Base-by-base conservation (phyloP, 1,140 invertebrate species). In the Oedothorax gibbosus region DNA sequence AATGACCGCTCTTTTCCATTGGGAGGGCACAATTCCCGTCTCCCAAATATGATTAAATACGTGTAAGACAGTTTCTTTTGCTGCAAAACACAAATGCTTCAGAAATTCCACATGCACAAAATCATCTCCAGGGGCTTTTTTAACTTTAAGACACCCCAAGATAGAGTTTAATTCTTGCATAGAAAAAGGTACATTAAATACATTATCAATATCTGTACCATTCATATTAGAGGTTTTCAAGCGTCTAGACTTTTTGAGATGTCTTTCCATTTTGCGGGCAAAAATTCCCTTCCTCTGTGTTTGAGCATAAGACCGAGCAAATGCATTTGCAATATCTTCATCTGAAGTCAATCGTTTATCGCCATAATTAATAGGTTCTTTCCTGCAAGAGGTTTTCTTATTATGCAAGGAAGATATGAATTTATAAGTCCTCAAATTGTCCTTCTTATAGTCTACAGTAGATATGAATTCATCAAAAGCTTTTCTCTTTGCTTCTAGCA, bases 381-480 rank as follows among this genome's bases (percentile, higher is more conserved):
- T 77, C 51, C 18, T 49, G 53, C 9, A 15, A 50, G n/a, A 7
- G 20, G 21, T 10, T n/a, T 54, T 79, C 21, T 79, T 68, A 66
- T 79, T 79, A 54, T 79, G 49, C 49, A 79, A 49, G 35, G 51
- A 12, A 11, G 49, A 60, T 9, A 66, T 4, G 54, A 53, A 79
- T 79, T 79, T 79, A 79, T 66, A n/a, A n/a, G 64, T 79, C 56
- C 18, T 79, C 56, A 66, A 8, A 56, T 51, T 79, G 56, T 53
- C 76, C 14, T 53, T 53, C 56, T 54, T 53, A 54, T 53, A 79
- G 9, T 79, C 68, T 7, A 66, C 68, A 66, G 53, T 65, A 7
- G 76, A 65, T 14, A 79, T 66, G 56, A 79, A 79, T 54, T 14
- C 21, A 53, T 68, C 64, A 68, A 79, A 79, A 68, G 62, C 51